Percentiles rank a stretch among this genome's conserved stretches.
Conservation (phyloP, 2,113 vertebrate species). For the Prolemur simus region DNA sequence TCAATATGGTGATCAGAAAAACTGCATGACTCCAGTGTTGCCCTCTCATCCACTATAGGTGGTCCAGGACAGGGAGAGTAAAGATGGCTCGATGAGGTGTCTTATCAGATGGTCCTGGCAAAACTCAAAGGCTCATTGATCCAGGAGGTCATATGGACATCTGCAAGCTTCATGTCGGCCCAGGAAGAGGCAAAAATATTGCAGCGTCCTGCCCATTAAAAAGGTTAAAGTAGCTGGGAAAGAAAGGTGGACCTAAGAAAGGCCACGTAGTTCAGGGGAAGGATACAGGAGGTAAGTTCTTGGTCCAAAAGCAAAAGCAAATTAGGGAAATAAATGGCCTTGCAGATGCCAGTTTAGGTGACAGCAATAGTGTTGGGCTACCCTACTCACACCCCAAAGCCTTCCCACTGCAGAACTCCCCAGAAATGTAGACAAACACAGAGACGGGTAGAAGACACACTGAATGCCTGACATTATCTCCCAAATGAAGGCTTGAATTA, state of each 20-base stretch:
- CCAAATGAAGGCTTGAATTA: background rate
- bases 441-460: background rate
- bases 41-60: background rate
- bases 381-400: background rate
- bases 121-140: background rate
- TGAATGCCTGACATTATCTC: background rate
- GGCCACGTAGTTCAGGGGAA: background rate
- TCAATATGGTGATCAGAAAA: background rate
- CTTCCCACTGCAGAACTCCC: background rate
- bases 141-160: background rate
- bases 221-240: background rate
- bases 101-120: background rate
- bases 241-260: background rate
- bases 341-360: background rate
- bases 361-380: background rate
- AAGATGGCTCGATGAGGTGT: background rate
- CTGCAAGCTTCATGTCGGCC: background rate
- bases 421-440: background rate
- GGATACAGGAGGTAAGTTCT: background rate
- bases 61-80: background rate
- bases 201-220: background rate
- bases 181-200: background rate
- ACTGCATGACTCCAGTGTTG: background rate
- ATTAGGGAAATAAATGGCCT: background rate
- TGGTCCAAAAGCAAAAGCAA: background rate